Percentiles rank a stretch among this genome's conserved stretches.
Conservation (phyloP, 2,797 vertebrate genomes). For the Ceryle rudis region DNA sequence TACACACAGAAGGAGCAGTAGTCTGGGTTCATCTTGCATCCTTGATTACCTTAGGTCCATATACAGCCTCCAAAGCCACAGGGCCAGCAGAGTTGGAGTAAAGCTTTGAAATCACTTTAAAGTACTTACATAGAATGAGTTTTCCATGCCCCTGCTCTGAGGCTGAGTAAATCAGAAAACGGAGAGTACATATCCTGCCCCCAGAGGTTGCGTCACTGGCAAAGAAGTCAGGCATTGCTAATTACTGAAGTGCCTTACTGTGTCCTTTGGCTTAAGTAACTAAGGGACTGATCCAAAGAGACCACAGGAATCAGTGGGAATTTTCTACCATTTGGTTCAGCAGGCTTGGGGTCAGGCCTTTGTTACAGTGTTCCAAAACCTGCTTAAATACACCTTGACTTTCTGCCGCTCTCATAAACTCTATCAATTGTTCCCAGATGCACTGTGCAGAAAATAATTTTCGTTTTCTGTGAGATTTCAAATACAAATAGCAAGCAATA, state of each 20-base stretch:
- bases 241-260: conserved; percentile 14
- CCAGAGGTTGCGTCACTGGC: neutral
- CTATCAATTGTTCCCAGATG: conserved; percentile 25
- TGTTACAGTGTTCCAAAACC: neutral
- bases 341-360: neutral
- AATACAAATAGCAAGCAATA: conserved; percentile 8
- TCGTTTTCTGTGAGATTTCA: conserved; percentile 23
- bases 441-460: conserved; percentile 10
- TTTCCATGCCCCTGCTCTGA: neutral
- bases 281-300: neutral
- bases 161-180: neutral
- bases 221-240: conserved; percentile 24
- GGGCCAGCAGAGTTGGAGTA: neutral
- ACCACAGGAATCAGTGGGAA: neutral
- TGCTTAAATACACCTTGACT: neutral
- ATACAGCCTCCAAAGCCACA: neutral
- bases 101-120: neutral
- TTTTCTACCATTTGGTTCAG: neutral
- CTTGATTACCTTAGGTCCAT: neutral
- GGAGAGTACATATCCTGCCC: neutral
- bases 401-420: neutral
- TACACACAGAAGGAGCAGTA: neutral
- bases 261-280: conserved; percentile 11
- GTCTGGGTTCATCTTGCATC: neutral
- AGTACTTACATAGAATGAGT: neutral